A percentile compares a stretch with the other conserved stretches of the same genome.
phyloP scores from a whole-genome alignment of 2,113 vertebrate species.

The Macquaria ambigua region DNA sequence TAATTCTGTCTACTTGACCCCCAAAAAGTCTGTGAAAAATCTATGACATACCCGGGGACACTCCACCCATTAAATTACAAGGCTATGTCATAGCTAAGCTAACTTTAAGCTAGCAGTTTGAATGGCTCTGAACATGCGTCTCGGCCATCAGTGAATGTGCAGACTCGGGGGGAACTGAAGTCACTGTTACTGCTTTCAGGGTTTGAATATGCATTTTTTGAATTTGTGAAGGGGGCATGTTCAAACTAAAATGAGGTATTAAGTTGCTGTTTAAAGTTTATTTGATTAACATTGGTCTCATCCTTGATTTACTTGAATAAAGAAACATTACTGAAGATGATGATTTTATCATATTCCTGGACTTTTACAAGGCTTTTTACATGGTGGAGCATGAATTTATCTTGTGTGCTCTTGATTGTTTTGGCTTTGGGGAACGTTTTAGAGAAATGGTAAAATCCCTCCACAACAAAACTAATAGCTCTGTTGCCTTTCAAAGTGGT shows the following conservation, averaged over 20 bases:
- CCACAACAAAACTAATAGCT: no score
- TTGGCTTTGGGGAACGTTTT: not conserved
- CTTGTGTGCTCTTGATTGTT: not conserved
- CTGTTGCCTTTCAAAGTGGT: no score
- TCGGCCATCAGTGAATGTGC: not conserved
- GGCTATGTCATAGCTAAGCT: not conserved
- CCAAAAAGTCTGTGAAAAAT: no score
- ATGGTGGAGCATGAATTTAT: not conserved
- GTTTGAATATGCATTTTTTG: not conserved
- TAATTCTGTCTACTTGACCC: no score
- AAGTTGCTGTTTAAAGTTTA: not conserved
- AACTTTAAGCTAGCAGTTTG: not conserved
- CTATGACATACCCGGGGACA: no score
- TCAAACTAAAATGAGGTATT: not conserved
- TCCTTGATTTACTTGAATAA: not conserved
- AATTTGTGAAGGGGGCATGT: not conserved
- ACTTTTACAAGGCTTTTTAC: not conserved
- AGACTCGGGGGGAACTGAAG: no score
- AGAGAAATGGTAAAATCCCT: not conserved
- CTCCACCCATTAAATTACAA: not conserved
- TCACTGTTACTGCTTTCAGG: no score
- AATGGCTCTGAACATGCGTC: not conserved
- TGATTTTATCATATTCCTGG: not conserved
- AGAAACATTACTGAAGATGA: no score
- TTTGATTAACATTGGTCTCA: not conserved